These are phyloP conservation scores for Zoanthus sociatus DNA, from an alignment of 92 coral and sea anemone species.

Conservation along the genomic window DNA sequence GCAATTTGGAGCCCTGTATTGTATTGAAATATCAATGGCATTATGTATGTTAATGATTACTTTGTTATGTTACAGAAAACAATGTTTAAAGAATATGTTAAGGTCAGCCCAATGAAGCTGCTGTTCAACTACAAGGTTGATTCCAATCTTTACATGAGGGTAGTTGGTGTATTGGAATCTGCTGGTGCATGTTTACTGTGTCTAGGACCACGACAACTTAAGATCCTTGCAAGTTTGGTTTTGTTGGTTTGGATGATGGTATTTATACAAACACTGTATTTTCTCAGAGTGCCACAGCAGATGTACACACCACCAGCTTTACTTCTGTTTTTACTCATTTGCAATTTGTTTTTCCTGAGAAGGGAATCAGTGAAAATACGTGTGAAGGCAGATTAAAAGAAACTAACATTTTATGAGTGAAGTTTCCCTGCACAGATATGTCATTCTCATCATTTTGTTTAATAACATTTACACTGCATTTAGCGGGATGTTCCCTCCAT, in stretches of 20 bases:
- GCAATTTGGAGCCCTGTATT: too few relatives aligned
- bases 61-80: slow-evolving; percentile 59
- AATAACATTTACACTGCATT: slow-evolving; percentile 22
- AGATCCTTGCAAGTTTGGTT: slow-evolving; percentile 50
- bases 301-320: slow-evolving; percentile 25
- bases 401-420: background rate
- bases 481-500: slow-evolving; percentile 21
- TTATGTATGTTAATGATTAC: background rate
- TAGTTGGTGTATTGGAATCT: slow-evolving; percentile 71
- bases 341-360: slow-evolving; percentile 20
- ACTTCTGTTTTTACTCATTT: background rate
- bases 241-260: slow-evolving; percentile 70
- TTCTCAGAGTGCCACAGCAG: slow-evolving; percentile 41
- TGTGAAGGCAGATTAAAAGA: slow-evolving; percentile 15
- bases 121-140: slow-evolving; percentile 69
- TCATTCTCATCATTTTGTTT: too few relatives aligned
- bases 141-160: slow-evolving; percentile 56
- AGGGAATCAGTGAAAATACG: slow-evolving; percentile 8
- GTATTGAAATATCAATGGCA: too few relatives aligned
- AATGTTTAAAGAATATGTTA: slow-evolving; percentile 67
- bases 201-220: slow-evolving; percentile 65
- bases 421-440: too few relatives aligned
- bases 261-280: slow-evolving; percentile 62
- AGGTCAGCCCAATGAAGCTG: slow-evolving; percentile 70
- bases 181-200: slow-evolving; percentile 67